Conservation (phyloP, 2,113 vertebrate genomes). For the Ranitomeya variabilis region DNA sequence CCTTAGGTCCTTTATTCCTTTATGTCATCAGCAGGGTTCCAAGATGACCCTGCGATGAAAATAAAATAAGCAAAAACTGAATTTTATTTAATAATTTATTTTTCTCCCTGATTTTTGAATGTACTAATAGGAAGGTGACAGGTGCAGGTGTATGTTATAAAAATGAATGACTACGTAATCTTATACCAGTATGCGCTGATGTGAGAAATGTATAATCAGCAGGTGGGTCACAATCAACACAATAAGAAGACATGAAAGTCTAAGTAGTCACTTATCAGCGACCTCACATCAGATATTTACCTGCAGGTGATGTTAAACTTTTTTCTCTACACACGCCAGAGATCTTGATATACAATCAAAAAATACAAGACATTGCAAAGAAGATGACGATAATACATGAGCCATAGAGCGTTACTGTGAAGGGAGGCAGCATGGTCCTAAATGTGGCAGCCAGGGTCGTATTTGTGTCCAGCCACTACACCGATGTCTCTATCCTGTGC, state of each 20-base stretch:
- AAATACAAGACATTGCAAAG: no score
- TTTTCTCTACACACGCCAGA: no score
- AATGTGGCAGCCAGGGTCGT: no score
- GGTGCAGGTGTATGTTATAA: slow-evolving; percentile 10
- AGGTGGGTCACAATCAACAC: slow-evolving; percentile 34
- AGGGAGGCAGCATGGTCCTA: no score
- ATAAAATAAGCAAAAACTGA: neutral
- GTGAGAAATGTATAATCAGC: slow-evolving; percentile 30
- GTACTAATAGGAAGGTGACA: slow-evolving; percentile 3
- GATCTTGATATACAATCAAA: no score
- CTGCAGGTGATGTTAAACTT: neutral
- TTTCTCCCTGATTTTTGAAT: neutral
- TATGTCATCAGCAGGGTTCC: no score
- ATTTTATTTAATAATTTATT: neutral
- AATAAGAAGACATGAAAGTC: slow-evolving; percentile 13
- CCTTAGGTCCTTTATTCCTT: no score
- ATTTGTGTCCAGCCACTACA: no score
- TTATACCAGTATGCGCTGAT: neutral
- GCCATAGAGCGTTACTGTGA: neutral
- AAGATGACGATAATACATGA: no score
- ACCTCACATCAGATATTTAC: slow-evolving; percentile 7
- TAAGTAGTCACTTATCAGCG: neutral
- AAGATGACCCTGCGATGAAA: no score
- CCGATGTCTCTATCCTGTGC: no score
- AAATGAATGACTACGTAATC: neutral